A percentile compares a stretch with the other conserved stretches of the same genome.
Conservation (phyloP, 2,888 invertebrate genomes). For the Tipula helvola region DNA sequence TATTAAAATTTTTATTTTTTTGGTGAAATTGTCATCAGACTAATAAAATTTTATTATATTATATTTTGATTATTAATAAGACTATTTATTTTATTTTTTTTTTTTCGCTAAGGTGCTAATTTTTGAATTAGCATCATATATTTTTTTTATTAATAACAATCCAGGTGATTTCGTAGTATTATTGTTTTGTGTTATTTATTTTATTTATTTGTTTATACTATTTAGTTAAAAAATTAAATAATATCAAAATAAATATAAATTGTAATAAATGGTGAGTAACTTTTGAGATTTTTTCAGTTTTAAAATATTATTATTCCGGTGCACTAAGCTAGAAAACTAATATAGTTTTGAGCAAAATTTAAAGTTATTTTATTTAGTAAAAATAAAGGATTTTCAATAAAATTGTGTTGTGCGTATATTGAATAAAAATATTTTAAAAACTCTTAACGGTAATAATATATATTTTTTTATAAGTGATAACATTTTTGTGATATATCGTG, state of each 20-base stretch:
- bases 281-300: background rate
- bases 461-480: background rate
- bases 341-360: background rate
- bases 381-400: background rate
- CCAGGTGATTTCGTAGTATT: background rate
- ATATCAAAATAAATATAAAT: background rate
- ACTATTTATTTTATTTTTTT: background rate
- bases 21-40: background rate
- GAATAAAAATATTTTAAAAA: background rate
- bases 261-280: background rate
- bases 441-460: background rate
- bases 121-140: background rate
- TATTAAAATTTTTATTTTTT: background rate
- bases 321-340: background rate
- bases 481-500: background rate
- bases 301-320: background rate
- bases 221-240: background rate
- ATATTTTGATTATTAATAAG: background rate
- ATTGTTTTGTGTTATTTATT: background rate
- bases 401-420: background rate
- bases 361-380: background rate
- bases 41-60: background rate
- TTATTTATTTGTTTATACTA: background rate
- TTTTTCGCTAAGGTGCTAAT: background rate
- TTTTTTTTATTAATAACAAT: background rate